A percentile compares a stretch with the other conserved stretches of the same genome.
These are phyloP conservation scores for Isurus oxyrinchus DNA, from an alignment of 2,113 vertebrate species.

Conservation along the genomic window DNA sequence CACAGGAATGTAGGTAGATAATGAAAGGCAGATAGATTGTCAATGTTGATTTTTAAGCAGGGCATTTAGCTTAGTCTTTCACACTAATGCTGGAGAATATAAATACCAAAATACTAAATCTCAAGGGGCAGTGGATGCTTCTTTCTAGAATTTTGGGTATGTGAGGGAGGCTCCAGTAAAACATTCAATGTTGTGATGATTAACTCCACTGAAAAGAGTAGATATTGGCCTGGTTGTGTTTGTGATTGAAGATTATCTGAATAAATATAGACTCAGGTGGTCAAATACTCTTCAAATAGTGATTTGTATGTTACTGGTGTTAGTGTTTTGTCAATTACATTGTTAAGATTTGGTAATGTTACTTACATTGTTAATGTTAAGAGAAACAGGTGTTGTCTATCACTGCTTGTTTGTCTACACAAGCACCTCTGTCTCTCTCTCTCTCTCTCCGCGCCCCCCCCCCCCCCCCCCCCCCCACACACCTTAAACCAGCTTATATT, in stretches of 20 bases:
- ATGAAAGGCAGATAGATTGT: background rate
- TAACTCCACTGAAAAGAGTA: too few species aligned
- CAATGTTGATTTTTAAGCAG: background rate
- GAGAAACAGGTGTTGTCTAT: too few species aligned
- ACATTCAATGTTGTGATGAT: background rate
- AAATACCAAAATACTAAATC: background rate
- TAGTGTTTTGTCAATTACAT: too few species aligned
- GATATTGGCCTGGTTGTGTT: too few species aligned
- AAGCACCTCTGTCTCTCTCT: too few species aligned
- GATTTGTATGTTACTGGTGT: background rate
- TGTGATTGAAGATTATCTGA: background rate
- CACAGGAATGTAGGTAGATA: background rate
- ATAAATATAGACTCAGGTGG: background rate
- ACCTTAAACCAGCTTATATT: too few species aligned
- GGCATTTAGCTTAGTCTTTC: background rate
- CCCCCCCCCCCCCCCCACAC: too few species aligned
- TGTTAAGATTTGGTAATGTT: too few species aligned
- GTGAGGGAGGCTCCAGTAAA: background rate
- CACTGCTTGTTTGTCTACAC: too few species aligned
- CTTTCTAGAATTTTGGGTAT: background rate
- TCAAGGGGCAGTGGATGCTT: background rate
- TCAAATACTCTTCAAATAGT: background rate
- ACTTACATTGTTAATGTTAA: too few species aligned
- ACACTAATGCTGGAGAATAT: background rate
- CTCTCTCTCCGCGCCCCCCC: too few species aligned